A percentile compares a stretch with the other conserved stretches of the same genome.
Evolutionary conservation across 2,888 invertebrate species (phyloP).

Genomic region (Notodonta dromedarius): DNA sequence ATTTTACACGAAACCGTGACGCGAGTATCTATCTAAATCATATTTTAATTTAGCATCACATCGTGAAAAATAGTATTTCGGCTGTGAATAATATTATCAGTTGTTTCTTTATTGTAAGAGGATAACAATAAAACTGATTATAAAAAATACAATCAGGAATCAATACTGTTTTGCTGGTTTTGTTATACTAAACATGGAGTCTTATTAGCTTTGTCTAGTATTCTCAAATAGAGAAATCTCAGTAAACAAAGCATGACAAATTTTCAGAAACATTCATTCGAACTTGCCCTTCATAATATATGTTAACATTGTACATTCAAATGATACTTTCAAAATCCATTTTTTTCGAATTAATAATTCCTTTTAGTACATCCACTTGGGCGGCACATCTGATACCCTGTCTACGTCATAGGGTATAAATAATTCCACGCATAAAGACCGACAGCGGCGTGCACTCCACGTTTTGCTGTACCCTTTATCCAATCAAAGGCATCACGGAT

Average conservation of each 20-base stretch:
- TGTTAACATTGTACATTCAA: neutral
- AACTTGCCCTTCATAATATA: neutral
- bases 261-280: too few species aligned
- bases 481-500: constrained; percentile 69
- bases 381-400: constrained; percentile 31
- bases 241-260: too few species aligned
- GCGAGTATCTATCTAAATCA: neutral
- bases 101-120: too few species aligned
- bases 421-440: constrained; percentile 51
- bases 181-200: too few species aligned
- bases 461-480: constrained; percentile 66
- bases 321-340: neutral
- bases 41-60: neutral
- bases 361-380: constrained; percentile 9
- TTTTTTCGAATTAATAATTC: constrained; percentile 21
- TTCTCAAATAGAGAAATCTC: too few species aligned
- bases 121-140: too few species aligned
- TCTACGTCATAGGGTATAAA: constrained; percentile 45
- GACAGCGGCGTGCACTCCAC: constrained; percentile 45
- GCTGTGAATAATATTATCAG: too few species aligned
- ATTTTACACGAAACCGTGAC: constrained; percentile 17
- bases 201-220: too few species aligned
- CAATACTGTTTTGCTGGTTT: too few species aligned
- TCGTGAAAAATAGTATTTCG: too few species aligned
- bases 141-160: too few species aligned